Percentiles rank a stretch among this genome's conserved stretches.
phyloP scores from a whole-genome alignment of 2,797 vertebrate species.

The Mycteria americana region DNA sequence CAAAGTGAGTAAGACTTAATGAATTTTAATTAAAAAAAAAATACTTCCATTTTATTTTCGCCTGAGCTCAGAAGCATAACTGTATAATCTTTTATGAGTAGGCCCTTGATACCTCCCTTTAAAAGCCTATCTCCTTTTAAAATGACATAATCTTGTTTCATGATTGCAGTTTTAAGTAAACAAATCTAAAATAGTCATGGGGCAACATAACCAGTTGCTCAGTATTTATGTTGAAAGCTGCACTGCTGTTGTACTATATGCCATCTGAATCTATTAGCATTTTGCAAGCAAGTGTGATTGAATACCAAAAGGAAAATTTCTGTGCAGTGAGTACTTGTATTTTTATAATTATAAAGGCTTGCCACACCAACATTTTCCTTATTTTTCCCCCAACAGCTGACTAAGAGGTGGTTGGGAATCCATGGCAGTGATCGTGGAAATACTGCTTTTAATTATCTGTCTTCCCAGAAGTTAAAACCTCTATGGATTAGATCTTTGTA shows the following conservation, averaged over 20 bases:
- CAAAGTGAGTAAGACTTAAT: neutral
- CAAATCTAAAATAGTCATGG: neutral
- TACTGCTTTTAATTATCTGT: neutral
- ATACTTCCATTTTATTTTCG: neutral
- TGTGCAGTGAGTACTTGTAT: neutral
- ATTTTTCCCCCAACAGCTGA: neutral
- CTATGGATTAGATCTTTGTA: neutral
- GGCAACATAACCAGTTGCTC: neutral
- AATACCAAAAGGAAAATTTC: neutral
- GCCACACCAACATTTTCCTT: neutral
- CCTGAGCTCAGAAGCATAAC: neutral
- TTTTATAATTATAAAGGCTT: neutral
- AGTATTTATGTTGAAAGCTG: neutral
- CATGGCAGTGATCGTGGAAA: neutral
- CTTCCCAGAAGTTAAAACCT: neutral
- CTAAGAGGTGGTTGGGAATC: neutral
- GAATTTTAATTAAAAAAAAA: conserved; percentile 1
- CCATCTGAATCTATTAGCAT: neutral
- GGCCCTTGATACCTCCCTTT: neutral
- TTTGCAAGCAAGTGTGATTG: neutral
- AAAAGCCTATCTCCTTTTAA: neutral
- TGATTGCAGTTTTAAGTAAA: neutral
- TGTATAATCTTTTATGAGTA: neutral
- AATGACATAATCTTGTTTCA: neutral
- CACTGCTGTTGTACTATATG: neutral